These are phyloP conservation scores for Salmo trutta DNA, from an alignment of 2,797 vertebrate species.

Conservation along the genomic window DNA sequence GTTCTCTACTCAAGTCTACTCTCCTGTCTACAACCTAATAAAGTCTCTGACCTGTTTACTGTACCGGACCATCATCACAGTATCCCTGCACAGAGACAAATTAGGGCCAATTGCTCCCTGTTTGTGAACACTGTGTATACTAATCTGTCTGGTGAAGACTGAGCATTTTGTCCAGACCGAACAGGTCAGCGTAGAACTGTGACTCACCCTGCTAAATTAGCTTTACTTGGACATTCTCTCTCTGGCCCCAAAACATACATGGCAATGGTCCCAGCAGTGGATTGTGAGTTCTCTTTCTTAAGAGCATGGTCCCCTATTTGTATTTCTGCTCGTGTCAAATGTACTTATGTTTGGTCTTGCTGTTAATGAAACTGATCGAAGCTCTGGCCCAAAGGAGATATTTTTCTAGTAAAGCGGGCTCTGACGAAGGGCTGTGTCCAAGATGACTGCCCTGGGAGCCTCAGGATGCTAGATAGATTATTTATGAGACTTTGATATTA, in stretches of 20 bases:
- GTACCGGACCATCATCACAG: constrained; percentile 4
- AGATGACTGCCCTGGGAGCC: neutral
- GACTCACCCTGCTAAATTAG: neutral
- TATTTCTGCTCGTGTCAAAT: neutral
- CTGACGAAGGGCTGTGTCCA: neutral
- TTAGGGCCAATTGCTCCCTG: constrained; percentile 12
- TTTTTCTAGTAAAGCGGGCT: neutral
- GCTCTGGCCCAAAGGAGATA: neutral
- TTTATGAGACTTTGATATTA: neutral
- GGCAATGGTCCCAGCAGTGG: neutral
- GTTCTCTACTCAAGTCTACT: neutral
- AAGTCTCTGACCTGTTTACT: constrained; percentile 21
- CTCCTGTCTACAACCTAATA: constrained; percentile 24
- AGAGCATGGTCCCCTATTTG: neutral
- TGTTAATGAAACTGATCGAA: neutral
- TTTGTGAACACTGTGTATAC: neutral
- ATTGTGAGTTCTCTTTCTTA: neutral
- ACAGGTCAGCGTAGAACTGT: neutral
- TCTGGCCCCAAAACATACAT: neutral
- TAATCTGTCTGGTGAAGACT: neutral
- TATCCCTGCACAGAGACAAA: constrained; percentile 18
- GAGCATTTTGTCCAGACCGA: neutral
- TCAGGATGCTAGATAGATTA: neutral
- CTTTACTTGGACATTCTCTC: neutral
- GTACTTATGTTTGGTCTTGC: neutral